Base-by-base conservation (phyloP, 2,888 invertebrate genomes). In the Diarsia mendica region DNA sequence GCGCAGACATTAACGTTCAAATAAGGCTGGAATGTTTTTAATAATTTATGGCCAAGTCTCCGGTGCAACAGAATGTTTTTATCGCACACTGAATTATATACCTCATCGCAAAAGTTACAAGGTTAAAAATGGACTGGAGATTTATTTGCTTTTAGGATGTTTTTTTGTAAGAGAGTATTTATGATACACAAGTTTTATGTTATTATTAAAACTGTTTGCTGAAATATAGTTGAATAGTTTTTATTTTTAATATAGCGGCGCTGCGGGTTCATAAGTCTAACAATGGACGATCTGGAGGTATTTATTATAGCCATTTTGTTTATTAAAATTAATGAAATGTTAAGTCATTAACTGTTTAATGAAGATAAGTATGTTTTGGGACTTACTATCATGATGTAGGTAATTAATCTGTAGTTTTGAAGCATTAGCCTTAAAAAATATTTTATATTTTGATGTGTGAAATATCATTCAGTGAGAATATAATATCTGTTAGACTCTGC, bases 11-110 rank as follows among this genome's bases (percentile, higher is more conserved):
- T 87, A 79, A 80, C 72, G 72, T 85, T 85, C 70, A 85, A 87
- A 89, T 85, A 87, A 79, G 79, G 82, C 82, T 67, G 48, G 76
- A 76, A 68, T 75, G 80, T 87, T 87, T 84, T 89, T 82, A 85
- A 86, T 86, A 85, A 88, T 87, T 88, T 87, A 88, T 71, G 18
- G 6, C 15, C 0, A 15, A 68, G 51, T 53, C 67, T 44, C 28
- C 6, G 15, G 13, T 74, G 67, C 55, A 70, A 64, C n/a, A 67
- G 5, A 67, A 33, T 49, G 10, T 8, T 9, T 44, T 15, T 33
- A 15, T 20, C 1, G 28, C 13, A 20, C 23, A 66, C n/a, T 4
- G 6, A 1, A 67, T 48, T 75, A 13, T 33, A 4, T 8, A 65
- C 39, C 46, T 48, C 13, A 60, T 33, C 0, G 0, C 0, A 0